phyloP scores from a whole-genome alignment of 2,888 invertebrate genomes.

The Pyrochroa serraticornis region DNA sequence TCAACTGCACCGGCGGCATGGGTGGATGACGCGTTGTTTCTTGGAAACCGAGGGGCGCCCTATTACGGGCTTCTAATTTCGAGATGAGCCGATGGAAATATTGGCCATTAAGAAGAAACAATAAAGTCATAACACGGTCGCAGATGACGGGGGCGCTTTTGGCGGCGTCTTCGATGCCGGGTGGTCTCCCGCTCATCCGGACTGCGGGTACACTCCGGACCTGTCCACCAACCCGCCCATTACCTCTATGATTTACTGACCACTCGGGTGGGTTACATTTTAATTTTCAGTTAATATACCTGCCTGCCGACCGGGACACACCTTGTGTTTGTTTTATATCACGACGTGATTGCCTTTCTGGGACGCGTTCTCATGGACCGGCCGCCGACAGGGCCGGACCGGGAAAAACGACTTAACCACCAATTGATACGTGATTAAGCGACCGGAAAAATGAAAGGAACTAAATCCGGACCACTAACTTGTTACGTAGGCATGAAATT shows the following conservation, averaged over 20 bases:
- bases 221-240: slow-evolving; percentile 45
- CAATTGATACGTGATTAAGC: too few species aligned
- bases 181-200: slow-evolving; percentile 41
- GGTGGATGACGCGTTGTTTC: not conserved
- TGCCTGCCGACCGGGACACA: slow-evolving; percentile 41
- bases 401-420: not conserved
- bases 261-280: slow-evolving; percentile 49
- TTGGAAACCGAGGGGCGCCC: not conserved
- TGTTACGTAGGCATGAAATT: too few species aligned
- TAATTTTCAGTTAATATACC: slow-evolving; percentile 51
- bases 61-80: slow-evolving; percentile 36
- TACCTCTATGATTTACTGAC: slow-evolving; percentile 50
- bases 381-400: slow-evolving; percentile 12
- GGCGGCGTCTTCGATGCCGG: slow-evolving; percentile 45
- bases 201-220: too few species aligned
- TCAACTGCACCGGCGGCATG: too few species aligned
- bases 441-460: not conserved
- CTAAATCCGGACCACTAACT: not conserved
- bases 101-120: slow-evolving; percentile 41
- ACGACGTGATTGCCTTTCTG: slow-evolving; percentile 27
- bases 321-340: slow-evolving; percentile 48
- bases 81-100: slow-evolving; percentile 28
- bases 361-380: slow-evolving; percentile 9
- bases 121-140: slow-evolving; percentile 38
- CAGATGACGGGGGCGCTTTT: slow-evolving; percentile 34